A percentile compares a stretch with the other conserved stretches of the same genome.
Evolutionary conservation across 2,113 vertebrate species (phyloP).

Genomic region (Ailuropoda melanoleuca): DNA sequence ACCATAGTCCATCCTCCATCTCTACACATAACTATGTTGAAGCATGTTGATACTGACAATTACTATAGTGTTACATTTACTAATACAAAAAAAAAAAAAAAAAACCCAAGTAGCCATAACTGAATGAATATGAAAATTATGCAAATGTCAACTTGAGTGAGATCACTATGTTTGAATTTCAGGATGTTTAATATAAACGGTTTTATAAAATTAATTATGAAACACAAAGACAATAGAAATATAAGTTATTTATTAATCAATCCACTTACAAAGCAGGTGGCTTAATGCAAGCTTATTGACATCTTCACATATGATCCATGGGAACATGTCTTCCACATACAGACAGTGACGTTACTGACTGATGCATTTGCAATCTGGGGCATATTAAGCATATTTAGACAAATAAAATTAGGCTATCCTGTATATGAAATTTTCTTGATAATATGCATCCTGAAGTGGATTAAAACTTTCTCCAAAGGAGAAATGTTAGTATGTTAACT

Average conservation of each 20-base stretch:
- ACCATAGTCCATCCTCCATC: neutral
- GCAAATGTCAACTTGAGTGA: slow-evolving; percentile 27
- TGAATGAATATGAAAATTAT: slow-evolving; percentile 53
- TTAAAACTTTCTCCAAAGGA: slow-evolving; percentile 85
- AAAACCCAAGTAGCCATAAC: neutral
- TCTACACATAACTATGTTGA: neutral
- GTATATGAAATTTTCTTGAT: slow-evolving; percentile 76
- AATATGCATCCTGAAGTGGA: slow-evolving; percentile 81
- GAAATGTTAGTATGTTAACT: slow-evolving; percentile 86
- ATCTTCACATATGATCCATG: slow-evolving; percentile 84
- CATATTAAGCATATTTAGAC: slow-evolving; percentile 84
- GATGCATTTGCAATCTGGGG: slow-evolving; percentile 79
- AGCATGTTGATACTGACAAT: neutral
- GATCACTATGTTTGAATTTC: slow-evolving; percentile 21
- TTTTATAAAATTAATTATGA: slow-evolving; percentile 77
- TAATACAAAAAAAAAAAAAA: slow-evolving; percentile 13
- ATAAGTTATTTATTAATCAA: slow-evolving; percentile 87
- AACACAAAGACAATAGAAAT: slow-evolving; percentile 86
- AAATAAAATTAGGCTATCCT: slow-evolving; percentile 83
- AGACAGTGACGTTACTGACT: slow-evolving; percentile 82
- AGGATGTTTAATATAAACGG: slow-evolving; percentile 42
- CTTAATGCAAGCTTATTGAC: slow-evolving; percentile 87
- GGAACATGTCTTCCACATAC: slow-evolving; percentile 82
- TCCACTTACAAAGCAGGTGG: slow-evolving; percentile 88
- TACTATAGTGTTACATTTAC: neutral